phyloP scores from a whole-genome alignment of 2,797 vertebrate genomes.

The Microchirus variegatus region DNA sequence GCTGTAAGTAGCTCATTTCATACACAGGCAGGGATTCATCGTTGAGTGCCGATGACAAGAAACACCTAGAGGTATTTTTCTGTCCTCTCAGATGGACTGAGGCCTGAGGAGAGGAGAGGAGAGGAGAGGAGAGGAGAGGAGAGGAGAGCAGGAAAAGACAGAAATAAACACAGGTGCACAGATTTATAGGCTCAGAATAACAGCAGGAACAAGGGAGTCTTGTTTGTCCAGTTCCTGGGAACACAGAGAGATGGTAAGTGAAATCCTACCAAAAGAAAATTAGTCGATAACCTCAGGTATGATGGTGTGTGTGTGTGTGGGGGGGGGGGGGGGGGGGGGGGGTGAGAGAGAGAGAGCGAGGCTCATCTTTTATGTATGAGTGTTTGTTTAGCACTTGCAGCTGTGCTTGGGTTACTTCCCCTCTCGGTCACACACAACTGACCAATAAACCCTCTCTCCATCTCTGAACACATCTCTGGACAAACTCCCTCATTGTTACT shows the following conservation, averaged over 20 bases:
- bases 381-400: constrained; percentile 72
- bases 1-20: too few species aligned
- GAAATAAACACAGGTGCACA: not conserved
- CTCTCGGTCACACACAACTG: constrained; percentile 63
- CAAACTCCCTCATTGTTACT: too few species aligned
- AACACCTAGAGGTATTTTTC: too few species aligned
- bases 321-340: not conserved
- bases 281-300: constrained; percentile 62
- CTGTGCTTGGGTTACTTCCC: constrained; percentile 66
- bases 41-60: too few species aligned
- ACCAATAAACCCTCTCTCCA: constrained; percentile 51
- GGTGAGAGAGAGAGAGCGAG: not conserved
- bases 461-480: not conserved
- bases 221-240: constrained; percentile 45
- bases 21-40: too few species aligned
- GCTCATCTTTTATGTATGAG: constrained; percentile 74
- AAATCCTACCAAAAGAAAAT: constrained; percentile 52
- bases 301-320: constrained; percentile 13
- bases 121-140: constrained; percentile 6
- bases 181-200: constrained; percentile 38
- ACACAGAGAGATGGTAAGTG: constrained; percentile 42
- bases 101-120: constrained; percentile 20
- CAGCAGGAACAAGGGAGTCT: constrained; percentile 11
- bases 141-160: not conserved
- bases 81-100: constrained; percentile 2